phyloP scores from a whole-genome alignment of 2,888 invertebrate genomes.

The Ormyrus rosae region DNA sequence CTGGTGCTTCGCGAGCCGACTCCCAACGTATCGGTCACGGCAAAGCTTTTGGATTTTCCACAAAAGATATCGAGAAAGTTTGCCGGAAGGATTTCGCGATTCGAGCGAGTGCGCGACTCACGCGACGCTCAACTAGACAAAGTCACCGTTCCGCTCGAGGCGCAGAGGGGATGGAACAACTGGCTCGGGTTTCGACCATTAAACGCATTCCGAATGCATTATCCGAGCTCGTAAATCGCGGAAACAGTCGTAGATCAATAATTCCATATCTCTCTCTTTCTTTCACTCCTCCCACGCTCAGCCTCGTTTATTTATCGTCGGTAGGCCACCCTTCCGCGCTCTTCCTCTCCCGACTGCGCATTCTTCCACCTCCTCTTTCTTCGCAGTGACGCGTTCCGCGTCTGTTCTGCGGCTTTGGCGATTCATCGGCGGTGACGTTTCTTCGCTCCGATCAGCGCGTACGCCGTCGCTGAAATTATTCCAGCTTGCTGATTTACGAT shows the following conservation, averaged over 20 bases:
- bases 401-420: background rate
- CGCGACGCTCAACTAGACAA: conserved; percentile 58
- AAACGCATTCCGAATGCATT: conserved; percentile 73
- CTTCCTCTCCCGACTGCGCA: conserved; percentile 49
- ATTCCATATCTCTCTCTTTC: conserved; percentile 68
- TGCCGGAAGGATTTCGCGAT: conserved; percentile 48
- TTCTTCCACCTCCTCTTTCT: background rate
- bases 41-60: conserved; percentile 42
- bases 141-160: conserved; percentile 56
- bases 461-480: conserved; percentile 56
- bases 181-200: conserved; percentile 63
- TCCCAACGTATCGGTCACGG: conserved; percentile 10
- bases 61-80: conserved; percentile 54
- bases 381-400: background rate
- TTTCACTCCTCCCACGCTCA: conserved; percentile 49
- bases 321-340: conserved; percentile 55
- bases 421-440: background rate
- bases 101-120: background rate
- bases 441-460: conserved; percentile 42
- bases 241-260: conserved; percentile 72
- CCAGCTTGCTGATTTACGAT: conserved; percentile 60
- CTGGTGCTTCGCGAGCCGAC: conserved; percentile 24
- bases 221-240: conserved; percentile 71
- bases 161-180: conserved; percentile 57
- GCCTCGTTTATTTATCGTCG: conserved; percentile 65